Evolutionary conservation across 2,113 vertebrate genomes (phyloP), one percentile per base, ranked within the genome.

Genomic region (Corythornis vintsioides): DNA sequence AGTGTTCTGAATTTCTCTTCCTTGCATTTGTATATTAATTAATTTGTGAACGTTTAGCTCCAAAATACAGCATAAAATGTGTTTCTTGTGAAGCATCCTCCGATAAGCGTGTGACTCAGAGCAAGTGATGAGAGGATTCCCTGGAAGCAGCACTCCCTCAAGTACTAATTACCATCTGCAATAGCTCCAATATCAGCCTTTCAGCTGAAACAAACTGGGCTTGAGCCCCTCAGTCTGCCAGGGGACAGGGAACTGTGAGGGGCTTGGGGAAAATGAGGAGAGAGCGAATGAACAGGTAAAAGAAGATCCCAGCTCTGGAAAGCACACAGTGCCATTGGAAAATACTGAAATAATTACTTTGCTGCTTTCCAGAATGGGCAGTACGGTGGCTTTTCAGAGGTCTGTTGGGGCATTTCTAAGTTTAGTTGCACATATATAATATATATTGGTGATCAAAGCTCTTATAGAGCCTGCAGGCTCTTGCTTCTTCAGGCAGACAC

Each of bases 111-210:
- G 59, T 87, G 94, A 78, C 56, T 83, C 83, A n/a, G 59, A 93
- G 74, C 0, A 1, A 67, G 42, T 10, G 60, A 73, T 15, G 80
- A 77, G 93, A 92, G 89, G 91, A 92, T 93, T 91, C 88, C 93
- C 89, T 92, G 78, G 89, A 82, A 95, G 86, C 69, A 71, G 56
- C 7, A 4, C 88, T 79, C 89, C 47, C 88, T 78, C 20, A 65
- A 92, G 87, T 40, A 7, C 76, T 83, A 91, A 95, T 96, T 93
- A 65, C 92, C 90, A 76, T 88, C 80, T 83, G 86, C 72, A 59
- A 21, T 9, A 53, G 53, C 42, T 81, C 56, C 60, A 71, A 7
- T 7, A 60, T 9, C 75, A 83, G 35, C 59, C 71, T 88, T 82
- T 76, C 79, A 82, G 76, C 71, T 6, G 17, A 83, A 89, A 88